Conservation (phyloP, 2,888 invertebrate species). For the Palloptera scutellata region DNA sequence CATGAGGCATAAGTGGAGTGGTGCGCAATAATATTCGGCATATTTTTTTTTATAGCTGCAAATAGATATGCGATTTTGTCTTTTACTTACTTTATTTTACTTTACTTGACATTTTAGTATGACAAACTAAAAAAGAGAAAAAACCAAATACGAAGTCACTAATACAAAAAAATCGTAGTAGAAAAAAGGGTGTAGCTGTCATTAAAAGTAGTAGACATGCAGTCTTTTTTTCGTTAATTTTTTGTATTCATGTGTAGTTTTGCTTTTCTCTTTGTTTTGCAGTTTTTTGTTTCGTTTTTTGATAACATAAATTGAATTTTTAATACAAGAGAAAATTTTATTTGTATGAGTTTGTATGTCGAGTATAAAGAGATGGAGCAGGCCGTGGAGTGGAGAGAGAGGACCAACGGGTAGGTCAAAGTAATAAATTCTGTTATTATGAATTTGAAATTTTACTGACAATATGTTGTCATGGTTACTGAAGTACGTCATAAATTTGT, state of each 20-base stretch:
- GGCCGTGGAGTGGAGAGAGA: neutral
- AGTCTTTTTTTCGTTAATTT: slow-evolving; percentile 2
- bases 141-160: no score
- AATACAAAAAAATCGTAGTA: no score
- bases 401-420: neutral
- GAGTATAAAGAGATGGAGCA: neutral
- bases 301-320: neutral
- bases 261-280: neutral
- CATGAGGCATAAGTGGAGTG: no score
- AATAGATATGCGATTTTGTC: no score
- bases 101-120: no score
- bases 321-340: neutral
- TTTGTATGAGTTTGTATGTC: neutral
- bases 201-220: slow-evolving; percentile 4
- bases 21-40: no score
- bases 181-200: slow-evolving; percentile 2
- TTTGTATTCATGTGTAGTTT: slow-evolving; percentile 29
- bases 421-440: slow-evolving; percentile 11
- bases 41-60: no score
- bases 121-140: no score
- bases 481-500: no score
- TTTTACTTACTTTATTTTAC: no score
- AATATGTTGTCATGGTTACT: neutral
- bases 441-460: slow-evolving; percentile 4
- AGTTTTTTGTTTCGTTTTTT: neutral